phyloP scores from a whole-genome alignment of 2,113 vertebrate species.

The Oxyura jamaicensis region DNA sequence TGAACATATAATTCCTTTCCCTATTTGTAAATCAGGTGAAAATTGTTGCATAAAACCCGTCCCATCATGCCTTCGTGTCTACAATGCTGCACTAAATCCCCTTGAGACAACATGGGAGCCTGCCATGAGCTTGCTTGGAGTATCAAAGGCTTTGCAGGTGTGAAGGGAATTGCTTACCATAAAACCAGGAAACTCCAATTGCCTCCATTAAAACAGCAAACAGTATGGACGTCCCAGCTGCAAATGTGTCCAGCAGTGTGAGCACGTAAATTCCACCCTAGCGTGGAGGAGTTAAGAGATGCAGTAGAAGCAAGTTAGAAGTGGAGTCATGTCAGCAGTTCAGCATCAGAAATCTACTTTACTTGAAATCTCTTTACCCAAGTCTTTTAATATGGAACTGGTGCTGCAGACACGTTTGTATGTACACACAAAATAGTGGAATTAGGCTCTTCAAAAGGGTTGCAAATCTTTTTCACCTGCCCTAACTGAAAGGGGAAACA shows the following conservation, averaged over 20 bases:
- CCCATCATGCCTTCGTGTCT: not conserved
- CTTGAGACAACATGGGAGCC: not conserved
- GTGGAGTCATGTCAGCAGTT: not conserved
- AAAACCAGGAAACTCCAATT: conserved; percentile 98
- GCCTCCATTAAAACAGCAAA: conserved; percentile 96
- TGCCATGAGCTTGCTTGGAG: not conserved
- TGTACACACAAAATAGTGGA: not conserved
- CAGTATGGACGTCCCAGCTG: conserved; percentile 95
- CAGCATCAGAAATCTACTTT: not conserved
- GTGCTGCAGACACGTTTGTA: not conserved
- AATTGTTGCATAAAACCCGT: not conserved
- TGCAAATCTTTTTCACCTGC: not conserved
- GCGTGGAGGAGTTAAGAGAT: not conserved
- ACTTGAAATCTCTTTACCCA: not conserved
- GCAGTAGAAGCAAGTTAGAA: not conserved
- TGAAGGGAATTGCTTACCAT: conserved; percentile 80
- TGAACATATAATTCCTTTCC: not conserved
- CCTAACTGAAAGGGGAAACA: not conserved
- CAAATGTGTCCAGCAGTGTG: conserved; percentile 94
- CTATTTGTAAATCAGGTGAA: not conserved
- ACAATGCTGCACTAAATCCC: not conserved
- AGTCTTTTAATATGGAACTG: not conserved
- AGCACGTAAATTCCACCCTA: conserved; percentile 97
- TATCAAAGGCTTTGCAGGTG: not conserved
- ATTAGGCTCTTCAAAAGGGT: too few species aligned